A percentile compares a stretch with the other conserved stretches of the same genome.
Conservation (phyloP, 2,113 vertebrate genomes). For the Tragelaphus scriptus region DNA sequence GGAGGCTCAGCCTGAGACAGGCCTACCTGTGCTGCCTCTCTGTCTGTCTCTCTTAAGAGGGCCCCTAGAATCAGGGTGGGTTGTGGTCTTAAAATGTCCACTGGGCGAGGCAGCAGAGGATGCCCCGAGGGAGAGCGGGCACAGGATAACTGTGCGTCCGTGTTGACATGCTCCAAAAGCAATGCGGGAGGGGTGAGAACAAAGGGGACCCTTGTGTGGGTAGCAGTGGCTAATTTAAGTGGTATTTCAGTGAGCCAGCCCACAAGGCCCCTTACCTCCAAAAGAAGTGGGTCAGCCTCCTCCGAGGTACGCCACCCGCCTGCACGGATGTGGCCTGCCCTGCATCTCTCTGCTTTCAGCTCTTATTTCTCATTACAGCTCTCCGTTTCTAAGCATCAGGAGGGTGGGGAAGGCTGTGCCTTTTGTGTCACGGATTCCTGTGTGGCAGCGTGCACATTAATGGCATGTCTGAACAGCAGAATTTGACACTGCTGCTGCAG, state of each 20-base stretch:
- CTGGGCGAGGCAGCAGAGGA: neutral
- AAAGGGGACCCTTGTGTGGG: neutral
- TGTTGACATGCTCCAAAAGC: neutral
- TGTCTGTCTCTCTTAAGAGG: neutral
- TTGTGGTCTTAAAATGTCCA: neutral
- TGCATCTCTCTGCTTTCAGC: constrained; percentile 21
- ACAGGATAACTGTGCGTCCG: neutral
- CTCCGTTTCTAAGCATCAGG: constrained; percentile 46
- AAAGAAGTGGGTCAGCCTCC: constrained; percentile 52
- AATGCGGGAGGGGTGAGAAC: neutral
- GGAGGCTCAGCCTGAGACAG: neutral
- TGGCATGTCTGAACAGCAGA: constrained; percentile 33
- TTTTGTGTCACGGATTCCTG: constrained; percentile 37
- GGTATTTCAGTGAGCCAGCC: neutral
- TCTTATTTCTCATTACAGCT: constrained; percentile 47
- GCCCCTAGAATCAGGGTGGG: neutral
- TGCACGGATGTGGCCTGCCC: neutral
- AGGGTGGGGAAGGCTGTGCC: constrained; percentile 46
- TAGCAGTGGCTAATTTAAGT: constrained; percentile 24
- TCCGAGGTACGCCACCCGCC: neutral
- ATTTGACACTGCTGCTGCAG: constrained; percentile 33
- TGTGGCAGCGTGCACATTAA: constrained; percentile 16
- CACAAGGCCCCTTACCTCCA: neutral
- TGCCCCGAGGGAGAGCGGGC: neutral
- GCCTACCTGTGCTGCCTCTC: constrained; percentile 27